These are phyloP conservation scores for Bubo bubo DNA, from an alignment of 2,113 vertebrate genomes.

Conservation along the genomic window DNA sequence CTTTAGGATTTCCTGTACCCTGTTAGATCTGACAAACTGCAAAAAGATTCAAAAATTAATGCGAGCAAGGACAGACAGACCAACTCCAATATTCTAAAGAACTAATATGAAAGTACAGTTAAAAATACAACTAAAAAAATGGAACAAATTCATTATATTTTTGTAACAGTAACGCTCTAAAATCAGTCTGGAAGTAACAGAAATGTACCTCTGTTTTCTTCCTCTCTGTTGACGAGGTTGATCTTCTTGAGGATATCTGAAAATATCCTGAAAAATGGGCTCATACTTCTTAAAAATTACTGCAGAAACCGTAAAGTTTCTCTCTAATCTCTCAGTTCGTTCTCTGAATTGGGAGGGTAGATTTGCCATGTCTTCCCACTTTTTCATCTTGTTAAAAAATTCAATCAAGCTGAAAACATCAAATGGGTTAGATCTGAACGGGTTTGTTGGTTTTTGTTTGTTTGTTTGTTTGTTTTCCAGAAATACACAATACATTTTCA, in stretches of 20 bases:
- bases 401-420: conserved; percentile 85
- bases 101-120: not conserved
- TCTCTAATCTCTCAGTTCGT: conserved; percentile 88
- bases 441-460: no score
- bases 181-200: not conserved
- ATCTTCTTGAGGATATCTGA: conserved; percentile 89
- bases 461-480: not conserved
- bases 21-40: not conserved
- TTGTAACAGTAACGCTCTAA: not conserved
- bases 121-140: not conserved
- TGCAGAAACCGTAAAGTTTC: conserved; percentile 92
- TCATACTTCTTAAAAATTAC: conserved; percentile 96
- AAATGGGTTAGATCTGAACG: not conserved
- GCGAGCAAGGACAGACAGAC: not conserved
- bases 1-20: not conserved
- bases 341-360: conserved; percentile 87
- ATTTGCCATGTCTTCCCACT: conserved; percentile 95
- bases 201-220: conserved; percentile 87
- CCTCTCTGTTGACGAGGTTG: conserved; percentile 87
- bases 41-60: not conserved
- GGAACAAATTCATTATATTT: not conserved
- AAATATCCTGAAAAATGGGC: conserved; percentile 91
- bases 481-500: not conserved
- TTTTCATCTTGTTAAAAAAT: conserved; percentile 97
- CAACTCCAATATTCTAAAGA: not conserved